phyloP scores from a whole-genome alignment of 92 coral and sea anemone genomes.

The Parazoanthus darwini region DNA sequence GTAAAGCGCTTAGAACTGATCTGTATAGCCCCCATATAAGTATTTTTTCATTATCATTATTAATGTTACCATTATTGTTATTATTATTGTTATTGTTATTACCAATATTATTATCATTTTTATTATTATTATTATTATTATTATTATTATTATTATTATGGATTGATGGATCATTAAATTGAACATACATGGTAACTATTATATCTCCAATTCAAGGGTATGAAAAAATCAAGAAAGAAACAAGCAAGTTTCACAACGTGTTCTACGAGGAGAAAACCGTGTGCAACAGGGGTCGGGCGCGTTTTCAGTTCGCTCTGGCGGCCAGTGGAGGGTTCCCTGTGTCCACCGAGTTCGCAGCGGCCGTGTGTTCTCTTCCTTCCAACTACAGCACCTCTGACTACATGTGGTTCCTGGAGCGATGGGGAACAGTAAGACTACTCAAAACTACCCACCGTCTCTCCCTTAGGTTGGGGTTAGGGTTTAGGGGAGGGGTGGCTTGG shows the following conservation, averaged over 20 bases:
- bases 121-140: too few species aligned
- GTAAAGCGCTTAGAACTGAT: too few species aligned
- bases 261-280: constrained; percentile 48
- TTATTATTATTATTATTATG: too few species aligned
- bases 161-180: too few species aligned
- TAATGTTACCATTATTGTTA: too few species aligned
- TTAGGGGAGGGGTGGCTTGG: background rate
- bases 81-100: too few species aligned
- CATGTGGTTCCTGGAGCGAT: constrained; percentile 44
- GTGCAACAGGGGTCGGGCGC: constrained; percentile 54
- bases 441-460: background rate
- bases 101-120: too few species aligned
- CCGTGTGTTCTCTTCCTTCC: constrained; percentile 44
- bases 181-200: too few species aligned
- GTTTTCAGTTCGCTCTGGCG: constrained; percentile 46
- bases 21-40: too few species aligned
- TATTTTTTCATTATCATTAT: too few species aligned
- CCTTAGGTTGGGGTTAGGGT: background rate
- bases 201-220: constrained; percentile 18
- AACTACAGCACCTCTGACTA: constrained; percentile 20
- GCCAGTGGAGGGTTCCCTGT: constrained; percentile 34
- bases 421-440: constrained; percentile 54
- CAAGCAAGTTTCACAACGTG: constrained; percentile 43
- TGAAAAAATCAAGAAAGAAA: constrained; percentile 38
- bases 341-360: constrained; percentile 50